These are phyloP conservation scores for Eupithecia subfuscata DNA, from an alignment of 2,888 invertebrate genomes.

Conservation along the genomic window DNA sequence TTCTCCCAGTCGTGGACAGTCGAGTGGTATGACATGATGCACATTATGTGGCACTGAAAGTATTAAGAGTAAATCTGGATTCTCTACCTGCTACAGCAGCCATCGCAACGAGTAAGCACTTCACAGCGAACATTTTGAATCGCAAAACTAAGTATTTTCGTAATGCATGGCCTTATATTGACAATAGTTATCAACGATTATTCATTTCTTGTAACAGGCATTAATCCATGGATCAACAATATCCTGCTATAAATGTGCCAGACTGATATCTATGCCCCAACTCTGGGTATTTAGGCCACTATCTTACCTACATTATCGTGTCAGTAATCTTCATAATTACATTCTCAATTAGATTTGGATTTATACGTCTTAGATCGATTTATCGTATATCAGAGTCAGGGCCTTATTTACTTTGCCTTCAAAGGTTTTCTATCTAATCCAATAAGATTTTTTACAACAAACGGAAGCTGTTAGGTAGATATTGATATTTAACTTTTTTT, in stretches of 20 bases:
- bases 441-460: not conserved
- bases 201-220: conserved; percentile 35
- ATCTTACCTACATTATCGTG: not conserved
- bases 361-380: not conserved
- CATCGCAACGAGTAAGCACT: conserved; percentile 61
- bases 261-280: conserved; percentile 26
- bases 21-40: too few relatives aligned
- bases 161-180: conserved; percentile 57
- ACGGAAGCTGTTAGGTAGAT: not conserved
- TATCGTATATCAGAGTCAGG: not conserved
- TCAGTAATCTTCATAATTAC: not conserved
- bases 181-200: conserved; percentile 60
- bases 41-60: not conserved
- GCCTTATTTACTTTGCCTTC: not conserved
- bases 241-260: conserved; percentile 49
- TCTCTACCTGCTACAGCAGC: conserved; percentile 68
- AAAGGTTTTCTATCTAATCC: conserved; percentile 1
- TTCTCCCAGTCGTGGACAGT: too few relatives aligned
- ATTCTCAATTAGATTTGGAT: not conserved
- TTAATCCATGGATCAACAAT: conserved; percentile 45
- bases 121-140: conserved; percentile 62
- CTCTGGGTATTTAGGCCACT: not conserved
- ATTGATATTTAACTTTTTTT: too few relatives aligned
- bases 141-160: conserved; percentile 38
- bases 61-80: not conserved